Evolutionary conservation across 92 coral and sea anemone species (phyloP), one percentile per base, ranked within the genome.

Genomic region (Porites evermanni): DNA sequence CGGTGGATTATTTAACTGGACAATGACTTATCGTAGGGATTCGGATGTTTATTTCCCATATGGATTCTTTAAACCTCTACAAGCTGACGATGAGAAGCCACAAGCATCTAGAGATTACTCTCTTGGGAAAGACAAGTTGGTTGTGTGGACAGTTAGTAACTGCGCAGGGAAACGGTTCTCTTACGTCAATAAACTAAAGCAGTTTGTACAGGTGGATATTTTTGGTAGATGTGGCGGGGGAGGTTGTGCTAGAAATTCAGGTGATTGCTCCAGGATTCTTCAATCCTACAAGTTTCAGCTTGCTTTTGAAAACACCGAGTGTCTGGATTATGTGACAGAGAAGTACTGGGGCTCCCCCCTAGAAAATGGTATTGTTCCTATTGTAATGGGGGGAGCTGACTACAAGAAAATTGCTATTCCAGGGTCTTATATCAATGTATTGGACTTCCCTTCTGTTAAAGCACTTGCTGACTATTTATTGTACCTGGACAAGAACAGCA

Each of bases 251-350:
- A 56, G 61, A 14, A 11, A 56, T 8, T 64, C 84, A 18, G 52
- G 70, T 10, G 79, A 70, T 8, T 92, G 94, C 70, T 66, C 75
- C 47, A 58, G 71, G 23, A 66, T 73, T 53, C 74, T 92, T 52
- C 63, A 76, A 72, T 19, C 83, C 3, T 89, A 89, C 63, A 92
- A 92, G 77, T 92, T 92, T 65, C 19, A 64, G 14, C 90, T 92
- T 13, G 87, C 94, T 12, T 92, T 92, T 70, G 94, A 92, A 78
- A 92, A 92, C 64, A 73, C 86, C 12, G 75, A 79, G 73, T 92
- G 94, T 23, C 75, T 83, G 10, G 92, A 92, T 54, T 92, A 92
- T 38, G 77, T 92, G 38, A 92, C 94, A 8, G 94, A 92, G 85
- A 92, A 92, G 59, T 92, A 89, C 63, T 92, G 92, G 90, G 61